A percentile compares a stretch with the other conserved stretches of the same genome.
Evolutionary conservation across 64 coral and sea anemone species (phyloP).

Genomic region (Montipora sp.): DNA sequence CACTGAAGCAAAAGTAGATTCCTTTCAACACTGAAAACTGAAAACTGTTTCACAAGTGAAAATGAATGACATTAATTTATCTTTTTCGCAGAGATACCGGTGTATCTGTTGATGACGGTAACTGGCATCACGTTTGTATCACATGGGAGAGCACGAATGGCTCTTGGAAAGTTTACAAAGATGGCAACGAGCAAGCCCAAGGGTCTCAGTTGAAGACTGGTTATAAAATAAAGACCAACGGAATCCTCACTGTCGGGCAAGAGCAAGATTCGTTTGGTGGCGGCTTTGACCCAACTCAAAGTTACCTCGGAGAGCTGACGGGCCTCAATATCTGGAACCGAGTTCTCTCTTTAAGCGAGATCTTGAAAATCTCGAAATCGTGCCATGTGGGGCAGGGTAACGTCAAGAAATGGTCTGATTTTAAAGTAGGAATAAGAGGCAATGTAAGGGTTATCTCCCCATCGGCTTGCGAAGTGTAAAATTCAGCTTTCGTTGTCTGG

Average conservation of each 20-base stretch:
- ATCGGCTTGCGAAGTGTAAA: not conserved
- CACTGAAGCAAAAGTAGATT: no score
- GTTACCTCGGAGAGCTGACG: slow-evolving; percentile 32
- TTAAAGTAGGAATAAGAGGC: not conserved
- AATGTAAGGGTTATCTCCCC: not conserved
- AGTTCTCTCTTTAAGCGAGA: slow-evolving; percentile 17
- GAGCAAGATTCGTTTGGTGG: slow-evolving; percentile 47
- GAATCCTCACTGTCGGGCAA: slow-evolving; percentile 32
- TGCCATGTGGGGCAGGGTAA: not conserved
- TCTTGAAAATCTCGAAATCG: slow-evolving; percentile 7
- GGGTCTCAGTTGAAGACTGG: not conserved
- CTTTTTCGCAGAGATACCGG: no score
- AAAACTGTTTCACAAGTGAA: not conserved
- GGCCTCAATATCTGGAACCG: slow-evolving; percentile 55
- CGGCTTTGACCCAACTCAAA: not conserved
- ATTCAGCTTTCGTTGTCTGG: not conserved
- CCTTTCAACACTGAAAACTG: not conserved
- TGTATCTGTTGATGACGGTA: slow-evolving; percentile 34
- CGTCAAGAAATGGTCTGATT: not conserved
- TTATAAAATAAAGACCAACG: not conserved
- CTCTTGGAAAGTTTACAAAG: slow-evolving; percentile 44
- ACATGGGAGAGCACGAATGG: slow-evolving; percentile 35
- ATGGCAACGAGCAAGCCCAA: not conserved
- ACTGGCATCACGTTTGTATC: slow-evolving; percentile 57
- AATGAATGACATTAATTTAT: not conserved